Percentiles rank a stretch among this genome's conserved stretches.
These are phyloP conservation scores for Leptobrachium leishanense DNA, from an alignment of 2,113 vertebrate genomes.

Conservation along the genomic window DNA sequence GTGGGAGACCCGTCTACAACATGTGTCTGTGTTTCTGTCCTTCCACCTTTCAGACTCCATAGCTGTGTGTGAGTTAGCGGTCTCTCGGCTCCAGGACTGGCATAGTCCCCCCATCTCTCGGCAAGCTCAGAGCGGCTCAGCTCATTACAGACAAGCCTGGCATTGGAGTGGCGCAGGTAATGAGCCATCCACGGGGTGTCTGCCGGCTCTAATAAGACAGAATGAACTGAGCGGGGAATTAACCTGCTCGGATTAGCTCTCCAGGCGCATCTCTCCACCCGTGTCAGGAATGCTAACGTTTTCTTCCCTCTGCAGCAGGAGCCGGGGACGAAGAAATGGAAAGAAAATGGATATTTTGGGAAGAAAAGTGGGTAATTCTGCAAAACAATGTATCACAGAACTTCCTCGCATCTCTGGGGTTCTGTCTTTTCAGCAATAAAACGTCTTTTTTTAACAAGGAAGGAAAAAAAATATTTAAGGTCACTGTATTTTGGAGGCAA, in stretches of 20 bases:
- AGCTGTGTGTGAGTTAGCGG: neutral
- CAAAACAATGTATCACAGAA: neutral
- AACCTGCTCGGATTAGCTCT: conserved; percentile 65
- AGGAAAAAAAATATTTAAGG: too few relatives aligned
- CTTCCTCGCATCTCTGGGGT: neutral
- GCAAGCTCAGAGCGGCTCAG: neutral
- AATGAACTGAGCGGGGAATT: conserved; percentile 65
- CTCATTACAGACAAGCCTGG: conserved; percentile 55
- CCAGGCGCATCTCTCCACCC: conserved; percentile 48
- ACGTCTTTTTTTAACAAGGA: too few relatives aligned
- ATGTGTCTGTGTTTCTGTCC: conserved; percentile 1
- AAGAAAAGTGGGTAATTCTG: neutral
- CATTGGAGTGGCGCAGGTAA: conserved; percentile 63
- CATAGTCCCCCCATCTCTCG: neutral
- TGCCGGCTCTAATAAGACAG: conserved; percentile 65
- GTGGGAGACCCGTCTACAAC: neutral
- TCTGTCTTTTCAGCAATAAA: too few relatives aligned
- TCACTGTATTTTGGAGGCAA: too few relatives aligned
- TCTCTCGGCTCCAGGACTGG: neutral
- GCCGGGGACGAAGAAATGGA: neutral
- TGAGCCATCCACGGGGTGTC: conserved; percentile 62
- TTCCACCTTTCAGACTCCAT: neutral
- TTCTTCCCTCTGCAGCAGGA: neutral
- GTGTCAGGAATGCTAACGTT: conserved; percentile 59
- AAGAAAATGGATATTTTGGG: neutral